Conservation (phyloP, 2,888 invertebrate species). For the Villa cingulata region DNA sequence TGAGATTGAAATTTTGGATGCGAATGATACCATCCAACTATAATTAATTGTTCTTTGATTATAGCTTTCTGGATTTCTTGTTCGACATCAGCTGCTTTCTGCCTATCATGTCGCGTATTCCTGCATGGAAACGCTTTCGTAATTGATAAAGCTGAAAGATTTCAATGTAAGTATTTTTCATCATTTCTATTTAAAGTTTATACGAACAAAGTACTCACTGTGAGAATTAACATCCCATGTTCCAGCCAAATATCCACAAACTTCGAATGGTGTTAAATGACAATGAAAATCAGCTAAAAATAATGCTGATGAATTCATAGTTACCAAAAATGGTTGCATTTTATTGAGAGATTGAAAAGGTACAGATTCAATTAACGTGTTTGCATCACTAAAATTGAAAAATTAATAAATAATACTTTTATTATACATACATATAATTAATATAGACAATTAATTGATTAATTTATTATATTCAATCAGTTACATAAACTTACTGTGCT, state of each 20-base stretch:
- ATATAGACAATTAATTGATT: too few relatives aligned
- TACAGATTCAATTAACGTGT: constrained; percentile 77
- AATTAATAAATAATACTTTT: not conserved
- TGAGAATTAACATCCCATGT: constrained; percentile 90
- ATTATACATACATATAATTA: too few relatives aligned
- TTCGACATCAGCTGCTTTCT: constrained; percentile 63
- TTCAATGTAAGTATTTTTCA: not conserved
- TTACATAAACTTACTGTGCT: constrained; percentile 50
- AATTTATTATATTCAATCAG: not conserved
- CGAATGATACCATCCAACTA: constrained; percentile 94
- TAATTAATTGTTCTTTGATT: constrained; percentile 62
- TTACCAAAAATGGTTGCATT: constrained; percentile 83
- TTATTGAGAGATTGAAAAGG: constrained; percentile 78
- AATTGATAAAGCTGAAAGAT: constrained; percentile 61
- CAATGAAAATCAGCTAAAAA: constrained; percentile 86
- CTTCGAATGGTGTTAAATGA: constrained; percentile 85
- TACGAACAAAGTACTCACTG: constrained; percentile 47
- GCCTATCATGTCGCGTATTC: constrained; percentile 63
- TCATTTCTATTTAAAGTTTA: too few relatives aligned
- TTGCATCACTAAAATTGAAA: constrained; percentile 58
- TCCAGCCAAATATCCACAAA: constrained; percentile 91
- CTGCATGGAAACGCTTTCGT: constrained; percentile 82
- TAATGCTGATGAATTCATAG: constrained; percentile 73
- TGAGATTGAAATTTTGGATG: constrained; percentile 80
- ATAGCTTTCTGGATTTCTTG: constrained; percentile 70